Percentiles rank a stretch among this genome's conserved stretches.
Conservation (phyloP, 2,888 invertebrate genomes). For the Sarcophaga caerulescens region DNA sequence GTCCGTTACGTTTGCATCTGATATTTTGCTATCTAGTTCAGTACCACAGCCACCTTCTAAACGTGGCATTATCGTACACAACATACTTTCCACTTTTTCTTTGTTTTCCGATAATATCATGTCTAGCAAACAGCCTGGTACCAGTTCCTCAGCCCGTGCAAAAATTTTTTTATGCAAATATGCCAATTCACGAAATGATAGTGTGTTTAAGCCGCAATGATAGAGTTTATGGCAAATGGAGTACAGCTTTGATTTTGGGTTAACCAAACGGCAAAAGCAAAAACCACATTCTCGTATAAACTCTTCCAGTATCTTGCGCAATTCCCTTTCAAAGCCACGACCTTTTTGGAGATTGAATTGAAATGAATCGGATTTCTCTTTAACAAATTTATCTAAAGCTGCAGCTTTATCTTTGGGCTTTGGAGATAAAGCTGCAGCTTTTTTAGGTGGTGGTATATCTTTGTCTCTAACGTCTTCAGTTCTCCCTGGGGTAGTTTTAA, state of each 20-base stretch:
- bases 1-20: slow-evolving; percentile 10
- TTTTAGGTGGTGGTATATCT: neutral
- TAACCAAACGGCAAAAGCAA: slow-evolving; percentile 75
- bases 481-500: neutral
- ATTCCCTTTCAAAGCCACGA: slow-evolving; percentile 73
- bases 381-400: slow-evolving; percentile 70
- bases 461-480: neutral
- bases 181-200: slow-evolving; percentile 75
- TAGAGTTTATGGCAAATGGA: slow-evolving; percentile 76
- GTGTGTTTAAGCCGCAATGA: slow-evolving; percentile 75
- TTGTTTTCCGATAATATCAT: slow-evolving; percentile 72
- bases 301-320: slow-evolving; percentile 75
- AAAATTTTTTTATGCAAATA: slow-evolving; percentile 78
- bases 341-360: slow-evolving; percentile 73
- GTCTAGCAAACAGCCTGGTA: slow-evolving; percentile 75
- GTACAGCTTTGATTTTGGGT: slow-evolving; percentile 75
- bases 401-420: slow-evolving; percentile 10
- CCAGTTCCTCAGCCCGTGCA: slow-evolving; percentile 74
- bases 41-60: neutral
- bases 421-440: neutral
- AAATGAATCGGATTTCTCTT: slow-evolving; percentile 71
- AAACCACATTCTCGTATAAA: slow-evolving; percentile 76
- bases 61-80: slow-evolving; percentile 5
- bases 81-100: slow-evolving; percentile 42
- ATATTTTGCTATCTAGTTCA: slow-evolving; percentile 25